Evolutionary conservation across 2,888 invertebrate species (phyloP).

Genomic region (Microplitis manilae): DNA sequence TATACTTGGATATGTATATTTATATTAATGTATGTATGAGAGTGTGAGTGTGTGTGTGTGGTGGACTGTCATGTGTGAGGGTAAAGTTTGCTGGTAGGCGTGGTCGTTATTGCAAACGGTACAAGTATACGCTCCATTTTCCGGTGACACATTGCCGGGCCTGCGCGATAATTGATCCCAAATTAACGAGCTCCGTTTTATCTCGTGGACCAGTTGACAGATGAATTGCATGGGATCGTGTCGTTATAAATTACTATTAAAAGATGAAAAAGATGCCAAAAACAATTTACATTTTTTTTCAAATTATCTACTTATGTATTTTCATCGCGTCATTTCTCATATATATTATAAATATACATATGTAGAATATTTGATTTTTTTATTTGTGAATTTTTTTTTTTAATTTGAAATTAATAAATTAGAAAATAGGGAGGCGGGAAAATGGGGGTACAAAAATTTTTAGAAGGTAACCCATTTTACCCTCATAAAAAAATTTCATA

Average conservation of each 20-base stretch:
- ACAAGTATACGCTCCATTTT: conserved; percentile 48
- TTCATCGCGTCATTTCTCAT: neutral
- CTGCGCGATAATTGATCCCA: conserved; percentile 62
- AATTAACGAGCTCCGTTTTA: conserved; percentile 62
- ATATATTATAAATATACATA: neutral
- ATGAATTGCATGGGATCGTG: conserved; percentile 51
- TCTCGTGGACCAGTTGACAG: conserved; percentile 53
- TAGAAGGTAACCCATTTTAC: too few species aligned
- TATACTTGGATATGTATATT: conserved; percentile 32
- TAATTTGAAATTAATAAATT: too few species aligned
- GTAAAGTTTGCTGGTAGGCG: conserved; percentile 2
- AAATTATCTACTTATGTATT: neutral
- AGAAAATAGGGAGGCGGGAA: too few species aligned
- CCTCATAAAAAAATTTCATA: too few species aligned
- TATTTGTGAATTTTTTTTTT: too few species aligned
- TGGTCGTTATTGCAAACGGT: conserved; percentile 8
- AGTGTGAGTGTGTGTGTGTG: neutral
- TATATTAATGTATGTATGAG: neutral
- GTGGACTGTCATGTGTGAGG: neutral
- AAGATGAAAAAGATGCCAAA: neutral
- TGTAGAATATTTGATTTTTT: too few species aligned
- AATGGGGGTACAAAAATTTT: too few species aligned
- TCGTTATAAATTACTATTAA: conserved; percentile 5
- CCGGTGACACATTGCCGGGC: conserved; percentile 51
- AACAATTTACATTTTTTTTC: neutral